These are phyloP conservation scores for Tricholaema leucomelas DNA, from an alignment of 2,113 vertebrate species.

Conservation along the genomic window DNA sequence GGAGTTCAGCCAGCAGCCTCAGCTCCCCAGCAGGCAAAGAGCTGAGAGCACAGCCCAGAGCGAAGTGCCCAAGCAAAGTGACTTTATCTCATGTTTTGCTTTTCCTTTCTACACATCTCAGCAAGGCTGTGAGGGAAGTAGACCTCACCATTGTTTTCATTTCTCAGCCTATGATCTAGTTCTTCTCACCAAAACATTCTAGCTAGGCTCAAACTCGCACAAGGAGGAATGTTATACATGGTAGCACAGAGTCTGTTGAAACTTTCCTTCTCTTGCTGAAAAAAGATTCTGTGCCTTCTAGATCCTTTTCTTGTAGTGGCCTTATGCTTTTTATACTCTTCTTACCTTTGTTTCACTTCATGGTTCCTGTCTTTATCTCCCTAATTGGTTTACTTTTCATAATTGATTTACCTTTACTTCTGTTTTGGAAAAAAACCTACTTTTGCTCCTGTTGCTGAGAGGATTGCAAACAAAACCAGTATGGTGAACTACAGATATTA, in stretches of 20 bases:
- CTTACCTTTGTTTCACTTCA: neutral
- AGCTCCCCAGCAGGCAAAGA: no score
- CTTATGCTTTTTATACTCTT: neutral
- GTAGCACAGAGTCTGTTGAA: neutral
- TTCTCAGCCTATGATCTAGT: no score
- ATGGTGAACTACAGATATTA: neutral
- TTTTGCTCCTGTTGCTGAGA: neutral
- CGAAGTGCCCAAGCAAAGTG: no score
- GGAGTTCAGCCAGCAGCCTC: no score
- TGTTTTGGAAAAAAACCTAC: neutral
- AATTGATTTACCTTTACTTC: neutral
- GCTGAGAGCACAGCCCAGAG: no score
- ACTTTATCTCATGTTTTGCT: no score
- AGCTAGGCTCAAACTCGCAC: no score
- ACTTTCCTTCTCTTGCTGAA: neutral
- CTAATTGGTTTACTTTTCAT: neutral
- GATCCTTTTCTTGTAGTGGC: neutral
- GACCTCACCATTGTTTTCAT: no score
- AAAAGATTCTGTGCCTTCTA: neutral
- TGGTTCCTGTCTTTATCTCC: neutral
- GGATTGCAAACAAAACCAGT: neutral
- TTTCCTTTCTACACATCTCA: no score
- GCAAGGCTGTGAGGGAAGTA: no score
- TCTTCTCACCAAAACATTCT: no score
- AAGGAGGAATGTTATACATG: neutral